phyloP scores from a whole-genome alignment of 2,888 invertebrate genomes.

The Parnassius apollo region DNA sequence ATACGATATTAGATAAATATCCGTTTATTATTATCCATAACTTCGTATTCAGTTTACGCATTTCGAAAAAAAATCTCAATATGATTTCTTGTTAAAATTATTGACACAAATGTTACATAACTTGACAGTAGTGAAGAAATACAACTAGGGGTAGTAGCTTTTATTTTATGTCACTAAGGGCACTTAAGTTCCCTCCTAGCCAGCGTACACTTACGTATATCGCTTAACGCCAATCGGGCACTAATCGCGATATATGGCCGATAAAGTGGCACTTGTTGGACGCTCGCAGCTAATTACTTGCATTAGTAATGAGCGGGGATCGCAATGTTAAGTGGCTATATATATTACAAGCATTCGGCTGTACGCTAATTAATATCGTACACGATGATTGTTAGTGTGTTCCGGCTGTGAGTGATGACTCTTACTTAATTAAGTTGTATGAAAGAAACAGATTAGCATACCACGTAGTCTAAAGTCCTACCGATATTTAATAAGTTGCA shows the following conservation, averaged over 20 bases:
- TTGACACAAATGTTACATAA: conserved; percentile 32
- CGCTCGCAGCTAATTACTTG: conserved; percentile 68
- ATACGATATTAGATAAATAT: no score
- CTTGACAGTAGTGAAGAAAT: conserved; percentile 71
- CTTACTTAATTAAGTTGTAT: no score
- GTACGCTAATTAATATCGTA: conserved; percentile 54
- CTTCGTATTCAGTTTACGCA: no score
- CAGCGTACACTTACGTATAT: conserved; percentile 36
- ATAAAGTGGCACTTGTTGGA: conserved; percentile 61
- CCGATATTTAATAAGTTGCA: no score
- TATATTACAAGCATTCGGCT: conserved; percentile 35
- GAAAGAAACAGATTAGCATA: no score
- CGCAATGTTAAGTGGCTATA: conserved; percentile 33
- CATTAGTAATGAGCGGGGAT: conserved; percentile 69
- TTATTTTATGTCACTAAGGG: conserved; percentile 45
- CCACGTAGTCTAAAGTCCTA: no score
- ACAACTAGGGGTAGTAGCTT: conserved; percentile 48
- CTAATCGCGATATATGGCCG: conserved; percentile 70
- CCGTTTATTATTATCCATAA: no score
- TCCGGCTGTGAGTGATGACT: conserved; percentile 23
- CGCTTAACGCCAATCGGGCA: conserved; percentile 70
- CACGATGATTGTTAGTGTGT: conserved; percentile 42
- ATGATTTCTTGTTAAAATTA: conserved; percentile 7
- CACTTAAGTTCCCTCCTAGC: conserved; percentile 44
- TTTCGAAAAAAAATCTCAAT: background rate